Evolutionary conservation across 2,113 vertebrate genomes (phyloP).

Genomic region (Scytalopus superciliaris): DNA sequence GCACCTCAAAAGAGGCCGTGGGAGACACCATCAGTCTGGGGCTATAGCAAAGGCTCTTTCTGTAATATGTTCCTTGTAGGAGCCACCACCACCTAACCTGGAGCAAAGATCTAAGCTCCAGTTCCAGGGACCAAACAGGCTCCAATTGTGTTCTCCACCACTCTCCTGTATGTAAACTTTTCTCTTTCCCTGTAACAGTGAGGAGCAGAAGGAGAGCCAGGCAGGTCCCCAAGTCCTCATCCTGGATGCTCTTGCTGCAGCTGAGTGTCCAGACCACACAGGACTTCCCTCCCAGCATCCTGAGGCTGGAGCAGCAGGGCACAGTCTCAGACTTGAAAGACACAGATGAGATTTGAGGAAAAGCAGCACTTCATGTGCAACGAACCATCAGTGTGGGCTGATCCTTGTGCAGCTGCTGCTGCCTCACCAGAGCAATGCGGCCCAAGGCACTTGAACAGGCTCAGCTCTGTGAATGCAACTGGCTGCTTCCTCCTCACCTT

Average conservation of each 20-base stretch:
- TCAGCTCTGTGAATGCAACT: background rate
- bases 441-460: background rate
- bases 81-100: background rate
- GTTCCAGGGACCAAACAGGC: background rate
- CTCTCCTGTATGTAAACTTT: background rate
- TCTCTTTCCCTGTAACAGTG: background rate
- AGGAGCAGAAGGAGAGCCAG: background rate
- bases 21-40: background rate
- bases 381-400: background rate
- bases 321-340: background rate
- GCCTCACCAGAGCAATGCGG: rapidly evolving
- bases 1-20: background rate
- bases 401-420: background rate
- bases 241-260: background rate
- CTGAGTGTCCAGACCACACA: background rate
- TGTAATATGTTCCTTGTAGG: background rate
- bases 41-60: background rate
- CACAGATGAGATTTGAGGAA: background rate
- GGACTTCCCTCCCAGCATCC: background rate
- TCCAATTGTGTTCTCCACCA: background rate
- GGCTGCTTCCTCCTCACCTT: background rate
- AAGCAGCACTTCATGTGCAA: background rate
- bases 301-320: background rate
- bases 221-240: background rate
- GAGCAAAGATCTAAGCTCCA: background rate